Conservation (phyloP, 1,140 invertebrate genomes). For the Pseudomyrmex gracilis region DNA sequence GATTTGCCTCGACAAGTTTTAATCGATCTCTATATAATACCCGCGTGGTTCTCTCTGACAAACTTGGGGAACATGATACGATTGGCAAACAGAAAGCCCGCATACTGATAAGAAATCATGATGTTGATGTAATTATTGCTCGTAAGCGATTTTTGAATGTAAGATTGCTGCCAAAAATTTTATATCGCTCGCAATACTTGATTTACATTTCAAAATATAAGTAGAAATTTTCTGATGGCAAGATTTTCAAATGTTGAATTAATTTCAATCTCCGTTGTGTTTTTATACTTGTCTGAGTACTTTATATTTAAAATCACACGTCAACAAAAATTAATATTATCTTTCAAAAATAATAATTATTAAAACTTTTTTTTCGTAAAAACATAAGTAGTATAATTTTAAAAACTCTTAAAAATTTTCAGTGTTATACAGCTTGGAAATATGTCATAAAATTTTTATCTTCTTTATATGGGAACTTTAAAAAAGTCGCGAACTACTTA, state of each 20-base stretch:
- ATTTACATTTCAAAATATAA: not conserved
- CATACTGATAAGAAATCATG: slow-evolving; percentile 43
- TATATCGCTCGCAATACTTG: not conserved
- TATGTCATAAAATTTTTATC: slow-evolving; percentile 41
- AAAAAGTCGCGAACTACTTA: slow-evolving; percentile 38
- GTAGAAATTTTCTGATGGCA: not conserved
- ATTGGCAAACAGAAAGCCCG: slow-evolving; percentile 56
- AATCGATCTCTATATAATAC: slow-evolving; percentile 37
- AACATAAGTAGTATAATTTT: slow-evolving; percentile 1
- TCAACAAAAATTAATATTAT: not conserved
- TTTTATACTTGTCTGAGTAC: not conserved
- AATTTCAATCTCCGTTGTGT: not conserved
- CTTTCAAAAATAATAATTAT: not conserved
- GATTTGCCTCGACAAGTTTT: slow-evolving; percentile 1
- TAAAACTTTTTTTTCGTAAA: not conserved
- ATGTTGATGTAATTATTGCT: slow-evolving; percentile 27
- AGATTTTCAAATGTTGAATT: not conserved
- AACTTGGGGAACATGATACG: slow-evolving; percentile 27
- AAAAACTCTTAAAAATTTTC: not conserved
- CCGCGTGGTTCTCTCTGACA: slow-evolving; percentile 33
- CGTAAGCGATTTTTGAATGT: slow-evolving; percentile 22
- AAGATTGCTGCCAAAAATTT: not conserved
- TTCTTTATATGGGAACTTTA: slow-evolving; percentile 35
- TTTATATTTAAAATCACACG: not conserved
- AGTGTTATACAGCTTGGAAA: not conserved